Evolutionary conservation across 2,888 invertebrate species (phyloP).

Genomic region (Phasia obesa): DNA sequence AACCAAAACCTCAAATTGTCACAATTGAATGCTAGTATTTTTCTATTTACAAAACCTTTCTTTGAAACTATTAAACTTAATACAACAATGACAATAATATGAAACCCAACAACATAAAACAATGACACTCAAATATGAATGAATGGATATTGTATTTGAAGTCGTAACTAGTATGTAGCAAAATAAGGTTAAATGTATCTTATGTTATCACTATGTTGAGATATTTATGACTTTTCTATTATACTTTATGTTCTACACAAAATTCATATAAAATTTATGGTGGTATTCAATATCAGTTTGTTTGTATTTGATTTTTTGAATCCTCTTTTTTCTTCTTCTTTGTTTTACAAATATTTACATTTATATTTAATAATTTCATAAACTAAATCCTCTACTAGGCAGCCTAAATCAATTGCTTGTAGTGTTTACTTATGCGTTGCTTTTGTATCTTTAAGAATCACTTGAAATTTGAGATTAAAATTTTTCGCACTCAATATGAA

Average conservation of each 20-base stretch:
- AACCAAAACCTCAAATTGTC: conserved; percentile 67
- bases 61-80: conserved; percentile 50
- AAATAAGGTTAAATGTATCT: conserved; percentile 32
- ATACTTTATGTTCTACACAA: background rate
- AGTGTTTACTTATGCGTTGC: no score
- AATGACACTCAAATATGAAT: conserved; percentile 7
- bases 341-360: conserved; percentile 45
- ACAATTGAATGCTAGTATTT: conserved; percentile 25
- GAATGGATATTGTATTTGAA: conserved; percentile 70
- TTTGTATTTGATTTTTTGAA: background rate
- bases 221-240: conserved; percentile 67
- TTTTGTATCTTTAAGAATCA: background rate
- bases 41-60: conserved; percentile 52
- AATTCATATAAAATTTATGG: conserved; percentile 27
- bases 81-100: conserved; percentile 43
- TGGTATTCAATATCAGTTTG: conserved; percentile 40
- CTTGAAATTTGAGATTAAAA: conserved; percentile 61
- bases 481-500: conserved; percentile 68
- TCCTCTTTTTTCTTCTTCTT: conserved; percentile 21
- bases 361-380: conserved; percentile 67
- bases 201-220: conserved; percentile 68
- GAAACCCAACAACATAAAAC: conserved; percentile 52
- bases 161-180: background rate
- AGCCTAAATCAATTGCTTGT: background rate
- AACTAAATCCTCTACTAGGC: conserved; percentile 10